Conservation (phyloP, 2,888 invertebrate species). For the Machimus rusticus region DNA sequence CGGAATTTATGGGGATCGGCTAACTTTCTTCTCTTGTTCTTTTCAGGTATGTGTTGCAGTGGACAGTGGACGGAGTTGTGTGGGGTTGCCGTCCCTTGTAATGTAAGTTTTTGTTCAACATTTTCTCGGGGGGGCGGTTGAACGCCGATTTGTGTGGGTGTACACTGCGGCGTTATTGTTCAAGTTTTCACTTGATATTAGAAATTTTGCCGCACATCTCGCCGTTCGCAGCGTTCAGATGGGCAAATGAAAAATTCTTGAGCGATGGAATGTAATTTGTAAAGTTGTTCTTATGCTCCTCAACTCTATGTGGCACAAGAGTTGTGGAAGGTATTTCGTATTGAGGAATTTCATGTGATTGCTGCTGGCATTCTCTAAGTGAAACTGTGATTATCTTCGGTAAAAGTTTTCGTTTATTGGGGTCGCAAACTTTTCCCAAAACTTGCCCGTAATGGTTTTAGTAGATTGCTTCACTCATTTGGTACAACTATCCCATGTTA, state of each 20-base stretch:
- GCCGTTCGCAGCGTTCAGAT: neutral
- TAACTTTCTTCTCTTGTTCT: neutral
- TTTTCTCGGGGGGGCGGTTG: neutral
- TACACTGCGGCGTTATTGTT: neutral
- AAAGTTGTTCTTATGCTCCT: neutral
- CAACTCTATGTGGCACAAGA: neutral
- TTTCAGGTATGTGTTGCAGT: neutral
- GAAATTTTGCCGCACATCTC: neutral
- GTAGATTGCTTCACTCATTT: neutral
- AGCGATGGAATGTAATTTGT: constrained; percentile 3
- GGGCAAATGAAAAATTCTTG: constrained; percentile 13
- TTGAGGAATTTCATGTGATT: constrained; percentile 6
- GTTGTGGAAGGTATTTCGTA: neutral
- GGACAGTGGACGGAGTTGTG: neutral
- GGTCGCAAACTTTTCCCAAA: neutral
- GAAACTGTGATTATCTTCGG: constrained; percentile 23
- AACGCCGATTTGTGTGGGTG: neutral
- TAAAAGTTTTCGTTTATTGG: constrained; percentile 14
- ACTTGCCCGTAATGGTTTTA: neutral
- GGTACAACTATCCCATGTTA: neutral
- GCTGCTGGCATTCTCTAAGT: constrained; percentile 12
- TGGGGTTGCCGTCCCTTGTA: neutral
- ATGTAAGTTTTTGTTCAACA: neutral
- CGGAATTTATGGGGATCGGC: neutral
- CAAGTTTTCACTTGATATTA: neutral